phyloP scores from a whole-genome alignment of 2,888 invertebrate species.

The Anarsia innoxiella region DNA sequence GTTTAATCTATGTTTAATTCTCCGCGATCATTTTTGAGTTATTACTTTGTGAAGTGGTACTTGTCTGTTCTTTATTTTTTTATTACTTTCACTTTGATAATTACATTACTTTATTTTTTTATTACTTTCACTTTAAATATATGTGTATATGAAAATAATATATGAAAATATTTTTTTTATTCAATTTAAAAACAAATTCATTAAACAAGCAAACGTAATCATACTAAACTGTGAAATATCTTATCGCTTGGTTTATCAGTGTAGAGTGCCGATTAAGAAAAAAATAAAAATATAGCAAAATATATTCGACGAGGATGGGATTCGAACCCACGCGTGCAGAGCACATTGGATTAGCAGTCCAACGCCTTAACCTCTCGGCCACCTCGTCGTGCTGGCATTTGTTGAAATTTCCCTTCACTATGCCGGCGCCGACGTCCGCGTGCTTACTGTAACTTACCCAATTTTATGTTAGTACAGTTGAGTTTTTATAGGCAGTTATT shows the following conservation, averaged over 20 bases:
- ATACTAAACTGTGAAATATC: neutral
- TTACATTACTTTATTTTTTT: too few relatives aligned
- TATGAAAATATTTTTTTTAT: too few relatives aligned
- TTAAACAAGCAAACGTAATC: neutral
- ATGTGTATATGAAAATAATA: too few relatives aligned
- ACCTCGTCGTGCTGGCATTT: conserved; percentile 50
- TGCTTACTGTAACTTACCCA: neutral
- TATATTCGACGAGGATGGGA: conserved; percentile 82
- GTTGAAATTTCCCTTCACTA: conserved; percentile 3
- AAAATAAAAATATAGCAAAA: conserved; percentile 7
- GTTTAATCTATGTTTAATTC: too few relatives aligned
- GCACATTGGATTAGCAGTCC: conserved; percentile 89
- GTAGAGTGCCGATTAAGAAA: too few relatives aligned
- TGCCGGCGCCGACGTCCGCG: too few relatives aligned
- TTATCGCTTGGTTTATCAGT: neutral
- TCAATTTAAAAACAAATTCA: neutral
- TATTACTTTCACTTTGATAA: too few relatives aligned
- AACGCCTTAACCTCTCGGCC: conserved; percentile 77
- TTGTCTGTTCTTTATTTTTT: too few relatives aligned
- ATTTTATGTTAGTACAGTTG: conserved; percentile 2
- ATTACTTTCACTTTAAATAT: too few relatives aligned
- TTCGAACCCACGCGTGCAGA: conserved; percentile 90
- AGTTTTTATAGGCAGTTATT: conserved; percentile 12
- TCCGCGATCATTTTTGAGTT: too few relatives aligned
- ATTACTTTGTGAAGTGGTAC: too few relatives aligned